Percentiles rank a stretch among this genome's conserved stretches.
phyloP scores from a whole-genome alignment of 2,888 invertebrate genomes.

The Tipula helvola region DNA sequence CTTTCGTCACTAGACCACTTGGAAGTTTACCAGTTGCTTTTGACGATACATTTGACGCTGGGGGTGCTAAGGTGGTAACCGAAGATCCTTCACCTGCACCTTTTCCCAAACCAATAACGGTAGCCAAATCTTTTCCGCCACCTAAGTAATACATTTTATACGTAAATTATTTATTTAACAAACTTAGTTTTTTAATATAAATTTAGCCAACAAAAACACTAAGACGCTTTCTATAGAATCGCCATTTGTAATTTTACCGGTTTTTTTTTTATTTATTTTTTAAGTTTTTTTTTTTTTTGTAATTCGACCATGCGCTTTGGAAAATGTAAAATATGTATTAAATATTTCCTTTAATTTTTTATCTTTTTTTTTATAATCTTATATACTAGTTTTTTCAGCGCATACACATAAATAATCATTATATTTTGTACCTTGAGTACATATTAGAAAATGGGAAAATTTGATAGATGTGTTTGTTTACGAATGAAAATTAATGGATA shows the following conservation, averaged over 20 bases:
- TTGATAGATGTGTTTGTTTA: neutral
- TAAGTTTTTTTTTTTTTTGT: neutral
- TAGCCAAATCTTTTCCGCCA: slow-evolving; percentile 74
- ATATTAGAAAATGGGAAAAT: neutral
- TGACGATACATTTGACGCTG: slow-evolving; percentile 17
- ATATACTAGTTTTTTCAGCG: neutral
- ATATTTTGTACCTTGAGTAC: neutral
- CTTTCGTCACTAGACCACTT: slow-evolving; percentile 38
- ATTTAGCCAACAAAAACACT: neutral
- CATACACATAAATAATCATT: neutral
- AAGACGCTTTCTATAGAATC: slow-evolving; percentile 9
- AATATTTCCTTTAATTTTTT: neutral
- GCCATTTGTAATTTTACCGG: slow-evolving; percentile 4
- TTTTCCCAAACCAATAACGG: slow-evolving; percentile 55
- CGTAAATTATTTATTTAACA: slow-evolving; percentile 10
- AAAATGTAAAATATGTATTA: neutral
- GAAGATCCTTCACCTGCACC: slow-evolving; percentile 25
- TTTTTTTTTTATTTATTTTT: slow-evolving; percentile 7
- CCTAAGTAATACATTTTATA: slow-evolving; percentile 39
- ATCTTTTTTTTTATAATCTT: neutral
- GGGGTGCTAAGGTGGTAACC: neutral
- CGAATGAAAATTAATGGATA: neutral
- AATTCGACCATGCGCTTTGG: neutral
- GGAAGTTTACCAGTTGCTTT: slow-evolving; percentile 26
- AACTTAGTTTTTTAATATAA: slow-evolving; percentile 9